Evolutionary conservation across 2,888 invertebrate species (phyloP), one percentile per base, ranked within the genome.

Genomic region (Lasiommata megera): DNA sequence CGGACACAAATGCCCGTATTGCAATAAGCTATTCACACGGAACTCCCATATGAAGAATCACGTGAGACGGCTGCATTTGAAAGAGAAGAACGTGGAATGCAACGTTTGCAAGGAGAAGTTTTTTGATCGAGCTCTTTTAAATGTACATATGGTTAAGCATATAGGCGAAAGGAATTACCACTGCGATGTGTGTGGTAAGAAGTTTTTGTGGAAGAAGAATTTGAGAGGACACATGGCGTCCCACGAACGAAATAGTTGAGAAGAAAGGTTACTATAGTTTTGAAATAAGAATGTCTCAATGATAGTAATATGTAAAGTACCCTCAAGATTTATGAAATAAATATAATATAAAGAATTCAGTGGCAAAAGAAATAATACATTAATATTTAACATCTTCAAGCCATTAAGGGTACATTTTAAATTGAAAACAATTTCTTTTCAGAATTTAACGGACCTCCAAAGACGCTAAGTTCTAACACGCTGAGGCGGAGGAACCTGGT

Each of bases 121-220:
- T 48, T 81, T 79, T 53, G 75, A 80, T 56, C 71, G 71, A 36
- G 69, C 72, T 0, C 62, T 73, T 1, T 57, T 79, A 29, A 78
- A 73, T 31, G 65, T 74, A 3, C 92, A 92, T 60, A 82, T 84
- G 72, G 82, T 81, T n/a, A 82, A 82, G 31, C 92, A 92, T 69
- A 76, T 80, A 9, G 84, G 83, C 6, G 88, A 89, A 3, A 80
- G 83, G 6, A 80, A 82, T 9, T 90, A 89, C 61, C 83, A 90
- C 50, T 93, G 93, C 60, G 89, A 92, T 48, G 74, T 91, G 1
- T 93, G 93, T 63, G 88, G 89, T 0, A 90, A 88, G 55, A 87
- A 87, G 65, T 88, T 92, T 58, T 79, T 87, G n/a, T 90, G 92
- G 64, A 90, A 90, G 63, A 92, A 92, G 56, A 92, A 92, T 65